Evolutionary conservation across 2,113 vertebrate genomes (phyloP).

Genomic region (Oncorhynchus mykiss): DNA sequence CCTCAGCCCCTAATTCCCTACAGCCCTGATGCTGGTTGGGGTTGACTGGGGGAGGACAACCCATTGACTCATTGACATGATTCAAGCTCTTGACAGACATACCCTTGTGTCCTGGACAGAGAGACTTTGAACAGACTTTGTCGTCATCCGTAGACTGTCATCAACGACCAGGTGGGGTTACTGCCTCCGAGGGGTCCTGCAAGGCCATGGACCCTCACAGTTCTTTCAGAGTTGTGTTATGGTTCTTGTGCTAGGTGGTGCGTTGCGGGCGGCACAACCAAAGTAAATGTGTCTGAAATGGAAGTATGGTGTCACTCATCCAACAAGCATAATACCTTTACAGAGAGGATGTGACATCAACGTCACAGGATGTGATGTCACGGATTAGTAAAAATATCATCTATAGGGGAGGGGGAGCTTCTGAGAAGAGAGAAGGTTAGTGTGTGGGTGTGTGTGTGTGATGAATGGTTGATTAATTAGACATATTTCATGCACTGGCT

Average conservation of each 20-base stretch:
- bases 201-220: constrained; percentile 5
- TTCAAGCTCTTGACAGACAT: neutral
- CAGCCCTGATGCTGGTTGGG: neutral
- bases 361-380: constrained; percentile 36
- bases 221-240: no score
- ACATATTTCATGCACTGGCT: constrained; percentile 59
- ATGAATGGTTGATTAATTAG: constrained; percentile 41
- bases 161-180: no score
- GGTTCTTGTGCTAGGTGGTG: no score
- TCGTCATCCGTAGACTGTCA: no score
- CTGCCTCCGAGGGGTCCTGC: neutral
- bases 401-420: constrained; percentile 71
- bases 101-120: no score
- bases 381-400: constrained; percentile 19
- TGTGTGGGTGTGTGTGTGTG: constrained; percentile 5
- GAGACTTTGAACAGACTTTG: no score
- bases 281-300: no score
- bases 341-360: constrained; percentile 37
- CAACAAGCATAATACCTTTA: neutral
- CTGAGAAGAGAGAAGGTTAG: constrained; percentile 86
- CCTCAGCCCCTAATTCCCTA: neutral
- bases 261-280: no score
- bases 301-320: no score
- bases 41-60: neutral
- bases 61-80: neutral